phyloP scores from a whole-genome alignment of 2,113 vertebrate species.

The Sula dactylatra region DNA sequence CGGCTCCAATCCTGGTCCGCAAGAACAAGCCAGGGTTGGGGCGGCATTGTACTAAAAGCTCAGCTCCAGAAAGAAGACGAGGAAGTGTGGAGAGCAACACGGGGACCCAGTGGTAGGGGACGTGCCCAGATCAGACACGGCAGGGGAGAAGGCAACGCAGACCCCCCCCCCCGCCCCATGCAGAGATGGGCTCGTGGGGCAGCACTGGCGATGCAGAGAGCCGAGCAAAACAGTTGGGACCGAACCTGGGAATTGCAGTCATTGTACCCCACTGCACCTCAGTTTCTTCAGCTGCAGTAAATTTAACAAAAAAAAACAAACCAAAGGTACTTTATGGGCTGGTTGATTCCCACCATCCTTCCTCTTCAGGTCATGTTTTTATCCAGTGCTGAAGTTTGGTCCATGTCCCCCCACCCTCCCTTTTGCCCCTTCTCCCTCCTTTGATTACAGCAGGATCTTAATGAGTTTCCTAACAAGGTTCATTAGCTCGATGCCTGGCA shows the following conservation, averaged over 20 bases:
- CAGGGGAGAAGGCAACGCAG: neutral
- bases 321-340: neutral
- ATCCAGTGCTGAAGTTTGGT: neutral
- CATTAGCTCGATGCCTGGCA: accelerated
- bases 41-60: neutral
- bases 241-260: accelerated
- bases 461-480: neutral
- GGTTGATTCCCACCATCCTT: neutral
- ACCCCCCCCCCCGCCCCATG: accelerated
- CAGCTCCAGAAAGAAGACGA: neutral
- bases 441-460: neutral
- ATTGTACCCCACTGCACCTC: neutral
- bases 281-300: neutral
- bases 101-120: too few relatives aligned
- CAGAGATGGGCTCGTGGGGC: neutral
- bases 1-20: neutral
- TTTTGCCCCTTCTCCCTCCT: neutral
- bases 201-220: neutral
- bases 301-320: neutral
- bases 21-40: accelerated
- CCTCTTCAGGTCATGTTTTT: neutral
- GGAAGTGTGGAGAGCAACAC: neutral
- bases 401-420: neutral
- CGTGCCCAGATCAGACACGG: accelerated
- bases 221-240: neutral